Conservation (phyloP, 2,888 invertebrate species). For the Dynastes hyllus region DNA sequence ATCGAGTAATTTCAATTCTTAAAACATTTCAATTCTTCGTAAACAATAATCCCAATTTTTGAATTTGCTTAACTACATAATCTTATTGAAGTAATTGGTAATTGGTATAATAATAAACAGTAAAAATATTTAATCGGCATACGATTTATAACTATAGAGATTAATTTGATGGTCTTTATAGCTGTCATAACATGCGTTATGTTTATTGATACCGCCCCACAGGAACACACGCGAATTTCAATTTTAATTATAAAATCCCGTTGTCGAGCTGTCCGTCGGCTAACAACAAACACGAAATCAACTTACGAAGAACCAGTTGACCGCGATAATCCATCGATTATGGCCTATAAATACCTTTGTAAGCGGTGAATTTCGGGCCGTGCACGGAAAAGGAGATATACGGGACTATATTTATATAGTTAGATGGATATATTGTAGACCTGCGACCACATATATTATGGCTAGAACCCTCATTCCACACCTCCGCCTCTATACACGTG, state of each 20-base stretch:
- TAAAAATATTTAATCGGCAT: neutral
- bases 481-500: neutral
- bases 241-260: constrained; percentile 18
- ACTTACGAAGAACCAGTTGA: constrained; percentile 33
- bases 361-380: neutral
- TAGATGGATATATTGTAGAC: constrained; percentile 23
- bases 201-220: neutral
- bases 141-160: neutral
- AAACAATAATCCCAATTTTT: too few relatives aligned
- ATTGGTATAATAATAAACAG: neutral
- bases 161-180: too few relatives aligned
- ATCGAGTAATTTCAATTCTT: too few relatives aligned
- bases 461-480: neutral
- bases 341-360: constrained; percentile 17
- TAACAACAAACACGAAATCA: constrained; percentile 15
- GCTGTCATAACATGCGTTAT: neutral
- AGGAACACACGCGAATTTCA: neutral
- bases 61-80: too few relatives aligned
- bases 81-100: too few relatives aligned
- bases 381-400: constrained; percentile 33
- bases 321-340: constrained; percentile 40
- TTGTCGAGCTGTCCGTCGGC: neutral
- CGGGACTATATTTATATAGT: constrained; percentile 31
- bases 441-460: neutral
- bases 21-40: too few relatives aligned